phyloP scores from a whole-genome alignment of 2,888 invertebrate genomes.

The Callyntrura sp. region DNA sequence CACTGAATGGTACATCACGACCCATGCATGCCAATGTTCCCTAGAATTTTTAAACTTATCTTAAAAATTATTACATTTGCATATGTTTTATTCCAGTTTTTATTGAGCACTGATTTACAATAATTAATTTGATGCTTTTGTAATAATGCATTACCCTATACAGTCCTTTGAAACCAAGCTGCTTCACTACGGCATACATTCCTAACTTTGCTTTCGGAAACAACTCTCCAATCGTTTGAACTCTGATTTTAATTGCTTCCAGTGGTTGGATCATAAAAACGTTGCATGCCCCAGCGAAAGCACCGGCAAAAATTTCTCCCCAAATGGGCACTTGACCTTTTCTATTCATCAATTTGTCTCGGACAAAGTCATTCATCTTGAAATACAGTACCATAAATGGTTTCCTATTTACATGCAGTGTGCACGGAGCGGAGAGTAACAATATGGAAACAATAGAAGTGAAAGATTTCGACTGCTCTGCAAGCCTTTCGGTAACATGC shows the following conservation, averaged over 20 bases:
- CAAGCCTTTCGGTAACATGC: constrained; percentile 11
- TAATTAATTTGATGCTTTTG: too few relatives aligned
- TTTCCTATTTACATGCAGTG: constrained; percentile 53
- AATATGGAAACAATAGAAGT: neutral
- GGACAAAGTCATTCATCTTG: constrained; percentile 87
- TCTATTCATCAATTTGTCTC: constrained; percentile 86
- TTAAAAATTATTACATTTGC: neutral
- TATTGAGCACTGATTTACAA: too few relatives aligned
- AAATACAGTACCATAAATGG: constrained; percentile 55
- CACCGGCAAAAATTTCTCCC: constrained; percentile 86
- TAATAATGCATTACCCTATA: too few relatives aligned
- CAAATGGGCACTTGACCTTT: constrained; percentile 84
- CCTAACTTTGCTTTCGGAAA: constrained; percentile 85
- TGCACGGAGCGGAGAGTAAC: constrained; percentile 10
- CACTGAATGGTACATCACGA: constrained; percentile 88
- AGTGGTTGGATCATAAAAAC: constrained; percentile 89
- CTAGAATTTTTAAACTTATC: constrained; percentile 83
- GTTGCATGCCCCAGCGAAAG: constrained; percentile 86
- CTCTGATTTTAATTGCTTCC: constrained; percentile 88
- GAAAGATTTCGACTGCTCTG: neutral
- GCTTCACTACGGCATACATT: constrained; percentile 86
- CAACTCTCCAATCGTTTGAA: constrained; percentile 88
- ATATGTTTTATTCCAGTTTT: too few relatives aligned
- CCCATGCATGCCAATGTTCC: constrained; percentile 88
- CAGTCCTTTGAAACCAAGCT: constrained; percentile 87